phyloP scores from a whole-genome alignment of 2,888 invertebrate species.

The Ypsolopha scabrella region DNA sequence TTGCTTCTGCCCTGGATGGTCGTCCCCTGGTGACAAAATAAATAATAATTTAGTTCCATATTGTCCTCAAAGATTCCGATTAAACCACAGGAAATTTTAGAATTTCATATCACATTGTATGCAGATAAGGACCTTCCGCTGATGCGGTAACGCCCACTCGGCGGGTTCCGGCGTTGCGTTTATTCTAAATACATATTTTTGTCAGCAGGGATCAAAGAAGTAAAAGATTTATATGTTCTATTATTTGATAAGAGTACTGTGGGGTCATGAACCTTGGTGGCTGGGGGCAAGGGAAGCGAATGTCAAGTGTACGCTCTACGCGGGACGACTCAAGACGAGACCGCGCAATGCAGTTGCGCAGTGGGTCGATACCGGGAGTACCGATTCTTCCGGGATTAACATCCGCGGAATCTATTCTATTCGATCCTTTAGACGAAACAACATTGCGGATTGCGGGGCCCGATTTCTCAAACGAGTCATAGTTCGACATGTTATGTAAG shows the following conservation, averaged over 20 bases:
- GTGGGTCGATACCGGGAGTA: conserved; percentile 22
- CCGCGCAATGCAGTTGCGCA: conserved; percentile 12
- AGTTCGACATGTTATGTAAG: too few relatives aligned
- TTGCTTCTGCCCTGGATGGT: conserved; percentile 77
- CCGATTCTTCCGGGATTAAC: conserved; percentile 1
- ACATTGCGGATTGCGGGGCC: too few relatives aligned
- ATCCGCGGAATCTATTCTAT: too few relatives aligned
- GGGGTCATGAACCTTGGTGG: conserved; percentile 20
- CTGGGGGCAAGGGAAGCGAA: conserved; percentile 27
- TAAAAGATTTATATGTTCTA: neutral
- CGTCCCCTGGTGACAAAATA: conserved; percentile 70
- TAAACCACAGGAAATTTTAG: neutral
- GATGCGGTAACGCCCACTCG: neutral
- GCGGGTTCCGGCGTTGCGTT: neutral
- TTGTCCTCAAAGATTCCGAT: neutral
- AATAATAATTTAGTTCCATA: neutral
- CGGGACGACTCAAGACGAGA: conserved; percentile 15
- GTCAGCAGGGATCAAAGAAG: neutral
- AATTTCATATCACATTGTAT: conserved; percentile 3
- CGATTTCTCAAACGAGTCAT: too few relatives aligned
- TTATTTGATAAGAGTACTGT: neutral
- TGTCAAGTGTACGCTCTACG: conserved; percentile 49
- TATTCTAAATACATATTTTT: neutral
- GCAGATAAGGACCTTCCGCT: conserved; percentile 8
- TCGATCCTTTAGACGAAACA: too few relatives aligned